These are phyloP conservation scores for Serilophus lunatus DNA, from an alignment of 2,113 vertebrate genomes.

Conservation along the genomic window DNA sequence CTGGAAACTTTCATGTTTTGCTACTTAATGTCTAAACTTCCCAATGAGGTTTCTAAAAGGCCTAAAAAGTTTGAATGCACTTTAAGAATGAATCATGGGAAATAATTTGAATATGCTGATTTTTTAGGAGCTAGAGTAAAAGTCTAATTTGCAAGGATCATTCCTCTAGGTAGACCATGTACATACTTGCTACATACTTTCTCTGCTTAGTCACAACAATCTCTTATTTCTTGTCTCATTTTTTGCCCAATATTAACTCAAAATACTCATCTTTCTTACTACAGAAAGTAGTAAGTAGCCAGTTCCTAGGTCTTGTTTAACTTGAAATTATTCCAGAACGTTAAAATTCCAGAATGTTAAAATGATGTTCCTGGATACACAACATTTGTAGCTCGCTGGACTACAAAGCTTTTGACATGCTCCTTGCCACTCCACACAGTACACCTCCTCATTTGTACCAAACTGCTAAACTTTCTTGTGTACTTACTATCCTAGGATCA, in stretches of 20 bases:
- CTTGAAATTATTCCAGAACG: neutral
- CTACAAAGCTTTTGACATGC: neutral
- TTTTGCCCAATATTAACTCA: neutral
- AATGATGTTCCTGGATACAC: neutral
- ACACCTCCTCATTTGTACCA: neutral
- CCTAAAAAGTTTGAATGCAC: neutral
- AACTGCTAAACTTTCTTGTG: neutral
- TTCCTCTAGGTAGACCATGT: neutral
- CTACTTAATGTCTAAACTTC: neutral
- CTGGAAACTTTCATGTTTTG: neutral
- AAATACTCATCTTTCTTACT: neutral
- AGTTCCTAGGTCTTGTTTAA: neutral
- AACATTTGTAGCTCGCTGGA: neutral
- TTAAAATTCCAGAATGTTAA: too few species aligned
- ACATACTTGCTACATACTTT: neutral
- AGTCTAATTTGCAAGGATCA: neutral
- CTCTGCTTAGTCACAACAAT: neutral
- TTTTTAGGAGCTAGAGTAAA: neutral
- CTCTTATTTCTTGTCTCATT: neutral
- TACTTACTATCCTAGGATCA: neutral
- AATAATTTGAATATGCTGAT: neutral
- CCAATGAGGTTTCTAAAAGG: neutral
- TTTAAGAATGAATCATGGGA: neutral
- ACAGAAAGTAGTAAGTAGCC: neutral
- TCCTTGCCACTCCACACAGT: neutral